phyloP scores from a whole-genome alignment of 2,797 vertebrate genomes.

The Nyctibius grandis region DNA sequence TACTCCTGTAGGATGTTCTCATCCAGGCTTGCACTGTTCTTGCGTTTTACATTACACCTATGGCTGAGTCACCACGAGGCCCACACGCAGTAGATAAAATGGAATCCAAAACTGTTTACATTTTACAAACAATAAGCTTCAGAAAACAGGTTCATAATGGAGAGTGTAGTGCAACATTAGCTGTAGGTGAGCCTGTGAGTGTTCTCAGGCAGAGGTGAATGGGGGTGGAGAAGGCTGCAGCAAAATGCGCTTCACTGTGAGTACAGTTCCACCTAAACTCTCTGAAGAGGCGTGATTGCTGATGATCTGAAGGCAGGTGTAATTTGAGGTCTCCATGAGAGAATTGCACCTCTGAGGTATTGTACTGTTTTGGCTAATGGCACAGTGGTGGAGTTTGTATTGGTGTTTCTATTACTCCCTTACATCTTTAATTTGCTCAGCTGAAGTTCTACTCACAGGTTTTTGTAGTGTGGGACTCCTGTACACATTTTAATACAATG shows the following conservation, averaged over 20 bases:
- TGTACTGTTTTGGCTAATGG: background rate
- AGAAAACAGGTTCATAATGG: background rate
- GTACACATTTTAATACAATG: background rate
- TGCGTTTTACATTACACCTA: rapidly evolving
- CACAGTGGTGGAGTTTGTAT: background rate
- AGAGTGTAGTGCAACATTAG: background rate
- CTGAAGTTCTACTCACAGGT: background rate
- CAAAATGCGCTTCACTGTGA: background rate
- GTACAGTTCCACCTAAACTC: background rate
- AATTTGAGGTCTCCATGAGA: background rate
- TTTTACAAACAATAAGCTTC: background rate
- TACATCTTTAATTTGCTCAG: background rate
- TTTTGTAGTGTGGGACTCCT: background rate
- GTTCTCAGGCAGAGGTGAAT: background rate
- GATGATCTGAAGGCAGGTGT: background rate
- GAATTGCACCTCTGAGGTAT: background rate
- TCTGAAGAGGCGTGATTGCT: background rate
- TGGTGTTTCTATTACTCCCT: background rate
- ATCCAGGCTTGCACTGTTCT: background rate
- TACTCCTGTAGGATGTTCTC: background rate
- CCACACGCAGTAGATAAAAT: background rate
- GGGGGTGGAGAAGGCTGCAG: background rate
- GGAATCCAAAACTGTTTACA: background rate
- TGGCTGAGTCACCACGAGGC: background rate
- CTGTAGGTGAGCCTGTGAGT: background rate